phyloP scores from a whole-genome alignment of 2,888 invertebrate genomes.

The Tyria jacobaeae region DNA sequence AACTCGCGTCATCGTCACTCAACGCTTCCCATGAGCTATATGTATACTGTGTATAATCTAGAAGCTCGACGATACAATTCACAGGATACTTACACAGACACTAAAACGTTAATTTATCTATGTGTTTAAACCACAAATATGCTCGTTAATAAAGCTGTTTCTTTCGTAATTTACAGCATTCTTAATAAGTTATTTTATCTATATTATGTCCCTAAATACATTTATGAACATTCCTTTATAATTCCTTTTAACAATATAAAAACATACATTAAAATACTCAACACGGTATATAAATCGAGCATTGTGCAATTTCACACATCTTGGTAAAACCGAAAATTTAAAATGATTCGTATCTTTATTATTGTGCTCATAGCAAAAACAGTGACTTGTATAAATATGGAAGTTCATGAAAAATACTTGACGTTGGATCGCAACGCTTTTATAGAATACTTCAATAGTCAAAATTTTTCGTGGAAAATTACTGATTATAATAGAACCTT shows the following conservation, averaged over 20 bases:
- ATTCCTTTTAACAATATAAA: background rate
- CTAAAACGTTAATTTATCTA: too few species aligned
- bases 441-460: conserved; percentile 37
- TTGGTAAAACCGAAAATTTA: background rate
- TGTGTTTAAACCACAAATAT: too few species aligned
- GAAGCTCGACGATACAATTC: too few species aligned
- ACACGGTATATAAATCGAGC: background rate
- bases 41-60: too few species aligned
- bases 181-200: background rate
- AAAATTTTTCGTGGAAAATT: conserved; percentile 32
- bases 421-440: conserved; percentile 23
- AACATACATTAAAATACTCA: background rate
- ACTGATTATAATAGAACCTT: conserved; percentile 12
- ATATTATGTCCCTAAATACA: background rate
- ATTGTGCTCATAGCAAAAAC: conserved; percentile 7
- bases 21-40: too few species aligned
- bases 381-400: conserved; percentile 5
- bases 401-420: conserved; percentile 10
- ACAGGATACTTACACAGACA: too few species aligned
- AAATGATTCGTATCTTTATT: conserved; percentile 12
- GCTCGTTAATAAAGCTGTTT: too few species aligned
- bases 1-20: too few species aligned
- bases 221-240: background rate
- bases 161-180: too few species aligned
- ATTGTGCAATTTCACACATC: too few species aligned